phyloP scores from a whole-genome alignment of 1,140 invertebrate genomes.

The Aporrectodea caliginosa region DNA sequence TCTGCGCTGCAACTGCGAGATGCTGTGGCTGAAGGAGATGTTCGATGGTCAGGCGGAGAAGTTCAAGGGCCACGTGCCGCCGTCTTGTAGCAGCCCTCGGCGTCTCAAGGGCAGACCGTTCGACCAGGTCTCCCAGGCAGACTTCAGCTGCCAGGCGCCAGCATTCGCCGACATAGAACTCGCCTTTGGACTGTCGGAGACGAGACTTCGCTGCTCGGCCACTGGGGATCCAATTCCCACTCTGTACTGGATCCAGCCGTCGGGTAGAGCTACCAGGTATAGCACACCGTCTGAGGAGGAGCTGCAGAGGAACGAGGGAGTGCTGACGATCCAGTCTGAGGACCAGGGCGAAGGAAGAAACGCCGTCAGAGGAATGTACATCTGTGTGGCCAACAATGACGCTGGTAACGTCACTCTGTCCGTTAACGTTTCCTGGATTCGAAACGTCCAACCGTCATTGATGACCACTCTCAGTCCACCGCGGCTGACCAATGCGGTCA shows the following conservation, averaged over 20 bases:
- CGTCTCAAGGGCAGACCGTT: slow-evolving; percentile 41
- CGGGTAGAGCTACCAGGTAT: slow-evolving; percentile 42
- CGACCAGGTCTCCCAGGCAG: slow-evolving; percentile 40
- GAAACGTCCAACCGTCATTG: not conserved
- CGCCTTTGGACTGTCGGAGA: slow-evolving; percentile 44
- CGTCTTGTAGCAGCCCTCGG: slow-evolving; percentile 44
- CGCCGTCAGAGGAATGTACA: slow-evolving; percentile 38
- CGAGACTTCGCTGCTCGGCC: slow-evolving; percentile 47
- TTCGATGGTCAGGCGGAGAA: slow-evolving; percentile 39
- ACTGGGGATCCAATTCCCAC: slow-evolving; percentile 52
- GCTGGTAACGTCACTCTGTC: slow-evolving; percentile 53
- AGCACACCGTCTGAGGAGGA: not conserved
- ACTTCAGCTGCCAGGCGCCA: slow-evolving; percentile 50
- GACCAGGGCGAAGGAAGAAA: slow-evolving; percentile 12
- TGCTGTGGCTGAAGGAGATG: slow-evolving; percentile 46
- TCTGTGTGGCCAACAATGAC: slow-evolving; percentile 52
- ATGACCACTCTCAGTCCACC: too few species aligned
- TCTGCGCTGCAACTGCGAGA: slow-evolving; percentile 54
- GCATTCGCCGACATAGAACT: slow-evolving; percentile 52
- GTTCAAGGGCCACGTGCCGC: slow-evolving; percentile 42
- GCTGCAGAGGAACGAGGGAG: not conserved
- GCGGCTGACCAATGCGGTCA: not conserved
- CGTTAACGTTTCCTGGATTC: slow-evolving; percentile 41
- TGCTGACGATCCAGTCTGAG: slow-evolving; percentile 12
- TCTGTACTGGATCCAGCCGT: slow-evolving; percentile 50